A percentile compares a stretch with the other conserved stretches of the same genome.
Conservation (phyloP, 2,797 vertebrate species). For the Alcedo quadribrachys region DNA sequence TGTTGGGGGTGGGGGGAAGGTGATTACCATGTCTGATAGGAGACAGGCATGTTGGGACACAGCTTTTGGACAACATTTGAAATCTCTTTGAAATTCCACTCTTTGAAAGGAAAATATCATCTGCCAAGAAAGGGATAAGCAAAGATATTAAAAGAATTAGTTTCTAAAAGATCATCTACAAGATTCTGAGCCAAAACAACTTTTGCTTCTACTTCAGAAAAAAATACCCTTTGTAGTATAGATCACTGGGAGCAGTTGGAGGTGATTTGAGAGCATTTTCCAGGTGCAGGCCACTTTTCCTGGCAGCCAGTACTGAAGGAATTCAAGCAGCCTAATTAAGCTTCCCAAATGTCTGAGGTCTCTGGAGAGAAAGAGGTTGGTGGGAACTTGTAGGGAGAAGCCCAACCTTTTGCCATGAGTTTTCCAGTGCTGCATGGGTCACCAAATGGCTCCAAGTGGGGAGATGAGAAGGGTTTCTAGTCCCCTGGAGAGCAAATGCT, state of each 20-base stretch:
- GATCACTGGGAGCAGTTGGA: conserved; percentile 4
- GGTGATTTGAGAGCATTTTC: background rate
- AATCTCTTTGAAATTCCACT: conserved; percentile 33
- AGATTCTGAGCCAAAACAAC: conserved; percentile 25
- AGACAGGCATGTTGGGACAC: conserved; percentile 29
- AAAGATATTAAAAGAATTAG: conserved; percentile 12
- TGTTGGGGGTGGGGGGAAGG: background rate
- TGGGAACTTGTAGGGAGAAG: background rate
- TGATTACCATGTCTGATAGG: conserved; percentile 4
- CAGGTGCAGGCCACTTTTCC: conserved; percentile 34
- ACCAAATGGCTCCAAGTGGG: background rate
- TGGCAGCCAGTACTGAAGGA: background rate
- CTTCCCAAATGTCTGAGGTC: background rate
- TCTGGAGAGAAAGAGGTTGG: background rate
- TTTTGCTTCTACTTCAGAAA: background rate
- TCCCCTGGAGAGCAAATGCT: background rate
- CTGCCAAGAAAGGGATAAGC: conserved; percentile 13
- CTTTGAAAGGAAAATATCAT: conserved; percentile 20
- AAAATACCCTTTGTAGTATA: background rate
- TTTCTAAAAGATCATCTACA: background rate
- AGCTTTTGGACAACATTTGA: conserved; percentile 33
- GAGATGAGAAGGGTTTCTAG: background rate
- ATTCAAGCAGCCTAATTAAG: background rate
- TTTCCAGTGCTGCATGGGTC: background rate
- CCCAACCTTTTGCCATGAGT: background rate